Evolutionary conservation across 2,113 vertebrate genomes (phyloP).

Genomic region (Catharus minimus): DNA sequence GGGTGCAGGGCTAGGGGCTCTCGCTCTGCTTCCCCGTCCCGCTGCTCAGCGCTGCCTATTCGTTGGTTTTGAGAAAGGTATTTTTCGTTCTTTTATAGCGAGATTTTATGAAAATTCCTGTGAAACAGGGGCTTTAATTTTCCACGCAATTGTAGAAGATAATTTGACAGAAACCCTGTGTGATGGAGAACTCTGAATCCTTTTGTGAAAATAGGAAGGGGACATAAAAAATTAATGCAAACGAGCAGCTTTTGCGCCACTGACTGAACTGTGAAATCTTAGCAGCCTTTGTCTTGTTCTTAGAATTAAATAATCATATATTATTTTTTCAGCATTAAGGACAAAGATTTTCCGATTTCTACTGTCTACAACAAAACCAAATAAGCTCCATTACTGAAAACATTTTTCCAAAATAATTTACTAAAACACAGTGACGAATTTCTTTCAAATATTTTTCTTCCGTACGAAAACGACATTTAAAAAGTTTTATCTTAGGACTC

Average conservation of each 20-base stretch:
- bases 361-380: neutral
- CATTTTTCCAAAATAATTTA: constrained; percentile 18
- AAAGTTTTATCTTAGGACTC: neutral
- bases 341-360: constrained; percentile 20
- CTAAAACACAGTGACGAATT: neutral
- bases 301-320: constrained; percentile 50
- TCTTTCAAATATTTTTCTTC: neutral
- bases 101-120: neutral
- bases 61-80: neutral
- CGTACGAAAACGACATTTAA: neutral
- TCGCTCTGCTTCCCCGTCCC: neutral
- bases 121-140: neutral
- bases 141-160: neutral
- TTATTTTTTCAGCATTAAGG: constrained; percentile 40
- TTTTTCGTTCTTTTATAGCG: neutral
- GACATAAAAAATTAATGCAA: constrained; percentile 28
- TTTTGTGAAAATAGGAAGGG: neutral
- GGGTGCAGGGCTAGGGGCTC: neutral
- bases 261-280: constrained; percentile 38
- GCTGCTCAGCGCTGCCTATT: neutral
- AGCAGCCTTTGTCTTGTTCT: constrained; percentile 62
- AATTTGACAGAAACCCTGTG: neutral
- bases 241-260: neutral
- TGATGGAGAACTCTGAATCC: neutral
- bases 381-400: neutral